Evolutionary conservation across 2,888 invertebrate species (phyloP).

Genomic region (Frankliniella fusca): DNA sequence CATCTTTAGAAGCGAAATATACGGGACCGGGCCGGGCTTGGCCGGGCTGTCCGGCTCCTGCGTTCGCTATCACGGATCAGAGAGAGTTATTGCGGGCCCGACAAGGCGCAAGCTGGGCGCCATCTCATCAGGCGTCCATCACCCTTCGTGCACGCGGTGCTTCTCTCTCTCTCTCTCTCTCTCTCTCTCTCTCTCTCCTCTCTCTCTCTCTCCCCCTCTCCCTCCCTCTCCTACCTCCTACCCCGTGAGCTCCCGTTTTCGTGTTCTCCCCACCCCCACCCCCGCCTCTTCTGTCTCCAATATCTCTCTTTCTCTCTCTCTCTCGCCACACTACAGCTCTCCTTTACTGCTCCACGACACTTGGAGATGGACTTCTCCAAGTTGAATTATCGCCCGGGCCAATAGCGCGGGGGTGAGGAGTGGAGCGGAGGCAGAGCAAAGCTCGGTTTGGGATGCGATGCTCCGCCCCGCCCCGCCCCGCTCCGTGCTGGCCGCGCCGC

Average conservation of each 20-base stretch:
- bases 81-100: background rate
- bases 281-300: background rate
- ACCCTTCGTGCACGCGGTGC: background rate
- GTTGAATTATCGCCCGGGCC: background rate
- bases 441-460: background rate
- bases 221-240: background rate
- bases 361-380: background rate
- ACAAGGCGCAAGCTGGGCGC: background rate
- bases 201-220: background rate
- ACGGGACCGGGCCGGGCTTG: too few species aligned
- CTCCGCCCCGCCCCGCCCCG: background rate
- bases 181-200: background rate
- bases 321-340: background rate
- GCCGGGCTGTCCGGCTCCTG: too few species aligned
- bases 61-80: background rate
- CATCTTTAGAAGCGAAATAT: too few species aligned
- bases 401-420: background rate
- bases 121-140: too few species aligned
- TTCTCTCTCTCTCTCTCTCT: background rate
- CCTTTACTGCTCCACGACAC: background rate
- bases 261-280: background rate
- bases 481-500: background rate
- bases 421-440: background rate
- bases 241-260: background rate
- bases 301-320: background rate